These are phyloP conservation scores for Halictus ligatus DNA, from an alignment of 2,888 invertebrate species.

Conservation along the genomic window DNA sequence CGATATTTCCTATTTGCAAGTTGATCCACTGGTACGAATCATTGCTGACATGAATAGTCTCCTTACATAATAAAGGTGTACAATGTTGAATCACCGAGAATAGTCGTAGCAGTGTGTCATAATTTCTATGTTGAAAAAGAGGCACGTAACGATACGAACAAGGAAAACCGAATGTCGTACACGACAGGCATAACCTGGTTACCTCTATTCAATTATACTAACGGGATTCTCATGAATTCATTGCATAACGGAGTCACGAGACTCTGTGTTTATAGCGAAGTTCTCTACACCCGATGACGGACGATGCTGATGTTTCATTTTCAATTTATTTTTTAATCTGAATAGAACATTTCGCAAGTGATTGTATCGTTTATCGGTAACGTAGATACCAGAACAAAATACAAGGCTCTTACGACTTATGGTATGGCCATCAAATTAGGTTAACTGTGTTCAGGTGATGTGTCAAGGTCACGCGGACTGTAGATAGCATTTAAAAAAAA, in stretches of 20 bases:
- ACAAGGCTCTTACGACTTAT: background rate
- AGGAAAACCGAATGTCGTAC: slow-evolving; percentile 18
- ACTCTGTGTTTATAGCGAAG: slow-evolving; percentile 28
- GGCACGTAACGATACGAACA: background rate
- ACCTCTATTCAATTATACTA: slow-evolving; percentile 75
- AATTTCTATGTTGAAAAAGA: background rate
- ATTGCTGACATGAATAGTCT: background rate
- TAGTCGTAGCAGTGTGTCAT: background rate
- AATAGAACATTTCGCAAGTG: background rate
- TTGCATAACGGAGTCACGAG: slow-evolving; percentile 65
- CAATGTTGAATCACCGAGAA: background rate
- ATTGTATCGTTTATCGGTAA: background rate
- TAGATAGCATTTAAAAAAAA: background rate
- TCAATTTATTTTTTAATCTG: background rate
- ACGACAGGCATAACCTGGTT: slow-evolving; percentile 70
- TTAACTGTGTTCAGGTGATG: background rate
- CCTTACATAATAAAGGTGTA: background rate
- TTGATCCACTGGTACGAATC: no score
- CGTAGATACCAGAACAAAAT: background rate
- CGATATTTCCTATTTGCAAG: background rate
- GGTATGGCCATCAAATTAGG: background rate
- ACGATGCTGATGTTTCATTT: background rate
- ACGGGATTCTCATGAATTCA: slow-evolving; percentile 71
- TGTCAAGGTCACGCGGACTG: background rate
- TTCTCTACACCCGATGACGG: background rate